These are phyloP conservation scores for Zoanthus sansibaricus DNA, from an alignment of 92 coral and sea anemone genomes.

Conservation along the genomic window DNA sequence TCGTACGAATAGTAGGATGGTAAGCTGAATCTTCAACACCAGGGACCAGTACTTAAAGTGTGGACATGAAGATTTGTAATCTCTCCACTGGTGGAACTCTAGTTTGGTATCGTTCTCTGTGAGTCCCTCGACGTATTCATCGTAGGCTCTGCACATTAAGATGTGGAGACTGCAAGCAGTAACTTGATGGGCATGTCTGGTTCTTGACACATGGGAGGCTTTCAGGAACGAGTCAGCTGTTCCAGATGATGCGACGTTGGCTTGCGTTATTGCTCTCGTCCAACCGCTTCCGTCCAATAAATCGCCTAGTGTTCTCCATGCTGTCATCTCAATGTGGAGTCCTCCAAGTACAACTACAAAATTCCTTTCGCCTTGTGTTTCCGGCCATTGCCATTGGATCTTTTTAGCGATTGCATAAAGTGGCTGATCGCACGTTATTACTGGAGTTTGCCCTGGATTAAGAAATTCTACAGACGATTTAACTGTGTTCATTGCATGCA, in stretches of 20 bases:
- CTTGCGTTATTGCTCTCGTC: constrained; percentile 38
- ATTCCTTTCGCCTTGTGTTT: constrained; percentile 21
- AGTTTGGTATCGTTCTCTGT: constrained; percentile 7
- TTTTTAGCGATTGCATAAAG: constrained; percentile 24
- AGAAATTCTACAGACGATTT: not conserved
- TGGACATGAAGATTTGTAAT: constrained; percentile 11
- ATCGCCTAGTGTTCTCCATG: constrained; percentile 34
- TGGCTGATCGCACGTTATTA: constrained; percentile 27
- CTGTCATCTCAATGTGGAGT: constrained; percentile 50
- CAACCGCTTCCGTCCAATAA: constrained; percentile 28
- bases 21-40: constrained; percentile 38
- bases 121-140: not conserved
- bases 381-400: constrained; percentile 40
- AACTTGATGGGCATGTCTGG: not conserved
- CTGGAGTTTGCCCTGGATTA: constrained; percentile 55
- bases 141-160: constrained; percentile 47
- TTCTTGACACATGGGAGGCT: constrained; percentile 18
- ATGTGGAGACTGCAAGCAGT: constrained; percentile 8
- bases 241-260: constrained; percentile 39
- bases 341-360: constrained; percentile 38
- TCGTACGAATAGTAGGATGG: constrained; percentile 31
- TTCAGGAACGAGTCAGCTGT: constrained; percentile 44
- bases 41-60: constrained; percentile 54
- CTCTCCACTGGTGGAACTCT: constrained; percentile 27
- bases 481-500: constrained; percentile 43